Percentiles rank a stretch among this genome's conserved stretches.
phyloP scores from a whole-genome alignment of 2,797 vertebrate species.

The Eleutherodactylus coqui region DNA sequence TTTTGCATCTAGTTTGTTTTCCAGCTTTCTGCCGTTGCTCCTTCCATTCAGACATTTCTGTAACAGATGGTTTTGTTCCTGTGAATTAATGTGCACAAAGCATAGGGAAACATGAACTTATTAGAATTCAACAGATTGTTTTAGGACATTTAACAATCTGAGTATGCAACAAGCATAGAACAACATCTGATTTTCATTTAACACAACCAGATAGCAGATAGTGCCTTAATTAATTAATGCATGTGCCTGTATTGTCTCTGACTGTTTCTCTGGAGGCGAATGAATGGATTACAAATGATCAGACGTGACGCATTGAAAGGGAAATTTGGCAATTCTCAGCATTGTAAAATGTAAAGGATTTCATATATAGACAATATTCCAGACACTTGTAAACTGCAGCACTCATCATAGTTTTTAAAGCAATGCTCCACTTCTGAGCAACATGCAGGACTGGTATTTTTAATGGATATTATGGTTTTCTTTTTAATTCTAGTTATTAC shows the following conservation, averaged over 20 bases:
- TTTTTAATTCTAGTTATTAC: no score
- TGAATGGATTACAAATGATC: slow-evolving; percentile 27
- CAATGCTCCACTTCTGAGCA: background rate
- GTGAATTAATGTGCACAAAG: slow-evolving; percentile 63
- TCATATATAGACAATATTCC: background rate
- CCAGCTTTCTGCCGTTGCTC: slow-evolving; percentile 37
- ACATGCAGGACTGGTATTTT: no score
- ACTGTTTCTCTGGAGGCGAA: slow-evolving; percentile 43
- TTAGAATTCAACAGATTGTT: slow-evolving; percentile 64
- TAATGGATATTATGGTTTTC: no score
- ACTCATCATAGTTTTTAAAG: background rate
- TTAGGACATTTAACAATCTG: slow-evolving; percentile 62
- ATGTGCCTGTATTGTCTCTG: slow-evolving; percentile 53
- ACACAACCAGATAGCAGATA: slow-evolving; percentile 59
- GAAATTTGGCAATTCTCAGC: slow-evolving; percentile 16
- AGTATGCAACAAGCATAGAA: slow-evolving; percentile 61
- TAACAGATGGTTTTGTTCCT: slow-evolving; percentile 62
- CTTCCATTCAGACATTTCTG: slow-evolving; percentile 47
- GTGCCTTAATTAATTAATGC: slow-evolving; percentile 60
- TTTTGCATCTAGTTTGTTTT: slow-evolving; percentile 41
- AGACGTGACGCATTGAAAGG: slow-evolving; percentile 38
- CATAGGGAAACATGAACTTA: slow-evolving; percentile 63
- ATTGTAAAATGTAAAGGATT: background rate
- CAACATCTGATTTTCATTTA: slow-evolving; percentile 62
- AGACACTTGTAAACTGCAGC: background rate